Evolutionary conservation across 2,113 vertebrate genomes (phyloP).

Genomic region (Prinia subflava): DNA sequence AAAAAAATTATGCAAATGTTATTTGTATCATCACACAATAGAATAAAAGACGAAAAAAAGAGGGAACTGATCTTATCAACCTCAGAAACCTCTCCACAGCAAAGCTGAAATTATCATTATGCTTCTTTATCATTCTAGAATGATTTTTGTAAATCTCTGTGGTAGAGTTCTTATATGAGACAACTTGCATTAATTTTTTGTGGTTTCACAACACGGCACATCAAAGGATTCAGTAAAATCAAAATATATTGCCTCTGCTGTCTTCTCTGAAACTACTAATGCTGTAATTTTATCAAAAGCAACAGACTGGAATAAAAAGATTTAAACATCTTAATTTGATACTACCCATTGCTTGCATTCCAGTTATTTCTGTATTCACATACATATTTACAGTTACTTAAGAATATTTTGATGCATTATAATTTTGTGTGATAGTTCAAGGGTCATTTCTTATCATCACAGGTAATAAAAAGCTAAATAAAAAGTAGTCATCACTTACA

Average conservation of each 20-base stretch:
- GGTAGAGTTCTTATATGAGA: not conserved
- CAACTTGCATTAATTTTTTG: not conserved
- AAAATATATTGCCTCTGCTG: not conserved
- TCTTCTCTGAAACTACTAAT: not conserved
- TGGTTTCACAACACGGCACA: not conserved
- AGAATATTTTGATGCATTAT: not conserved
- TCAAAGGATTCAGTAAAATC: not conserved
- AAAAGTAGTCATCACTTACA: not conserved
- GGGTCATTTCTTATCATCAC: not conserved
- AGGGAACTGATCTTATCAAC: not conserved
- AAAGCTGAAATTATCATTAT: not conserved
- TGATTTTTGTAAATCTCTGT: not conserved
- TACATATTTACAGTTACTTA: not conserved
- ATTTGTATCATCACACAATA: not conserved
- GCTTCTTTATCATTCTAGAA: not conserved
- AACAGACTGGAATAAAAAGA: not conserved
- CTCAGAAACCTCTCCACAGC: not conserved
- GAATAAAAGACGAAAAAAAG: not conserved
- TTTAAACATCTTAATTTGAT: not conserved
- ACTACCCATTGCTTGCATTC: not conserved
- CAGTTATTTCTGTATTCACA: not conserved
- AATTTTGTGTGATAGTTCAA: not conserved
- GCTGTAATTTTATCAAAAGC: not conserved
- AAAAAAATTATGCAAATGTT: not conserved
- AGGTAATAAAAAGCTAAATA: not conserved